Conservation (phyloP, 1,140 invertebrate genomes). For the Rhagoletis pomonella region DNA sequence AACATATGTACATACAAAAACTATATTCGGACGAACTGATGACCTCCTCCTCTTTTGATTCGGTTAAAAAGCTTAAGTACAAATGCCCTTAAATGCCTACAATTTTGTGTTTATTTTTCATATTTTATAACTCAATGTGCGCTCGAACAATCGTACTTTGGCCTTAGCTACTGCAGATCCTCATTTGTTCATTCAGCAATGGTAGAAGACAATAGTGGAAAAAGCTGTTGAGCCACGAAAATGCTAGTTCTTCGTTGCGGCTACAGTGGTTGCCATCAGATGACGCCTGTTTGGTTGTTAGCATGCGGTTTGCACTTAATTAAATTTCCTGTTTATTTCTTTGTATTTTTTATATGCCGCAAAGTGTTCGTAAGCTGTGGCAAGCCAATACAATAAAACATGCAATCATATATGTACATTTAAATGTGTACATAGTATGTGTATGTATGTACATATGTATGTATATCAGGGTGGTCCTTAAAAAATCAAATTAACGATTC, state of each 20-base stretch:
- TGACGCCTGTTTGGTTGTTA: background rate
- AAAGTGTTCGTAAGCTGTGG: constrained; percentile 17
- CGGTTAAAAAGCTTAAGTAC: too few relatives aligned
- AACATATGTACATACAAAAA: too few relatives aligned
- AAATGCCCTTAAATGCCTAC: too few relatives aligned
- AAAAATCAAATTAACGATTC: too few relatives aligned
- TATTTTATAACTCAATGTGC: background rate
- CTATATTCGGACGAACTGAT: too few relatives aligned
- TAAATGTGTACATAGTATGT: too few relatives aligned
- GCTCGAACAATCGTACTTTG: background rate
- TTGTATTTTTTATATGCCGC: background rate
- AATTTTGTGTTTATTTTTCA: too few relatives aligned
- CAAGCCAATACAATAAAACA: constrained; percentile 30
- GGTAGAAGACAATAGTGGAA: too few relatives aligned
- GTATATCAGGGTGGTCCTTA: too few relatives aligned
- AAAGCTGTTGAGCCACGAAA: background rate
- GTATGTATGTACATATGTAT: too few relatives aligned
- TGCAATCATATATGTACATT: too few relatives aligned
- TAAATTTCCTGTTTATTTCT: background rate
- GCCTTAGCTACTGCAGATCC: background rate
- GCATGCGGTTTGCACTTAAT: constrained; percentile 36
- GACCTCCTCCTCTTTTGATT: too few relatives aligned
- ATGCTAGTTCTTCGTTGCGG: background rate
- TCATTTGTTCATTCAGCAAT: background rate
- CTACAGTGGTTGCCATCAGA: background rate